Evolutionary conservation across 2,888 invertebrate genomes (phyloP).

Genomic region (Limnephilus auricula): DNA sequence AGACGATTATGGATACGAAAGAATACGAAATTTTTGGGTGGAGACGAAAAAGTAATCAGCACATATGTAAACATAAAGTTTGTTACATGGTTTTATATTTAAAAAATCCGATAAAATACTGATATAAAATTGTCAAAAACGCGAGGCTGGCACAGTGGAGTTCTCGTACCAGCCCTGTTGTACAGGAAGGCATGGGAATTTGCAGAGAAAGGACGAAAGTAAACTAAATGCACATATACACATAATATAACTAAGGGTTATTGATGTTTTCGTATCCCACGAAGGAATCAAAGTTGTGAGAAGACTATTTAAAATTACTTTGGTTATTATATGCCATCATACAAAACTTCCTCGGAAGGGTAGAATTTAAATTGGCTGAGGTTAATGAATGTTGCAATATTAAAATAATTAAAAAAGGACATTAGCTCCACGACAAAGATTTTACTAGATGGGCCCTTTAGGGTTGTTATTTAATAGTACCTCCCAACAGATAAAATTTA

Average conservation of each 20-base stretch:
- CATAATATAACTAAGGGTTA: neutral
- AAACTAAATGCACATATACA: neutral
- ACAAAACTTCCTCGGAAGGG: neutral
- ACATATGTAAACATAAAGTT: neutral
- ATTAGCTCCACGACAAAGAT: neutral
- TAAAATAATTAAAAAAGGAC: neutral
- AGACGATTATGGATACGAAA: neutral
- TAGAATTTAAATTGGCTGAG: neutral
- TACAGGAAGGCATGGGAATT: no score
- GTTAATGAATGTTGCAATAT: neutral
- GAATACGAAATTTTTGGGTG: neutral
- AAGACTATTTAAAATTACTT: neutral
- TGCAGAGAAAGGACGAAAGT: neutral
- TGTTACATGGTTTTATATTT: neutral
- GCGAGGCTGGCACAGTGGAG: no score
- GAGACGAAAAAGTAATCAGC: neutral
- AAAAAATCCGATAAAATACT: neutral
- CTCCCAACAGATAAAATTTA: no score
- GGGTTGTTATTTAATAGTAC: no score
- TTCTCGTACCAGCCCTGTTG: no score
- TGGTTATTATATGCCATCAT: neutral
- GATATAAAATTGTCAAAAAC: no score
- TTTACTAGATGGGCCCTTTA: neutral
- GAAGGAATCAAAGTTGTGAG: neutral
- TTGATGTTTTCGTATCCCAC: neutral